A percentile compares a stretch with the other conserved stretches of the same genome.
Conservation (phyloP, 1,140 invertebrate species). For the Octopus sinensis region DNA sequence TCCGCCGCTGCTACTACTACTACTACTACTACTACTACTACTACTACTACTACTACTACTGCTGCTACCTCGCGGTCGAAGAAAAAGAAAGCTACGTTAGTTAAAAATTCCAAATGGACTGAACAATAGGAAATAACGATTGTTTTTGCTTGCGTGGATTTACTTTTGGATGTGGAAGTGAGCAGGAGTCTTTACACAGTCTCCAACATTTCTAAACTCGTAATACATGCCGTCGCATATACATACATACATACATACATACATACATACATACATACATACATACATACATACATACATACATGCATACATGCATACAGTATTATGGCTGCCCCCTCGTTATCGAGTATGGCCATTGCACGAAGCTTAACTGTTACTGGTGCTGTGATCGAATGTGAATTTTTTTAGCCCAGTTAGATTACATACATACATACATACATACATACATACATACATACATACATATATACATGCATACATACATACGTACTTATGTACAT, state of each 20-base stretch:
- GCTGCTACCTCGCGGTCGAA: not conserved
- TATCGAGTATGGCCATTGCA: too few relatives aligned
- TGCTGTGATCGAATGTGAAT: too few relatives aligned
- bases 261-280: conserved; percentile 15
- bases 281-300: conserved; percentile 19
- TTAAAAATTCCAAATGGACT: not conserved
- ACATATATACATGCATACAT: conserved; percentile 14
- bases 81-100: not conserved
- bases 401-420: too few relatives aligned
- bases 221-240: not conserved
- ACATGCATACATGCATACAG: conserved; percentile 12
- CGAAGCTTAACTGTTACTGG: too few relatives aligned
- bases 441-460: conserved; percentile 16
- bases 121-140: conserved; percentile 3
- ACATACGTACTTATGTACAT: conserved; percentile 15
- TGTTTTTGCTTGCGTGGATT: too few relatives aligned
- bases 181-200: too few relatives aligned
- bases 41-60: conserved; percentile 17
- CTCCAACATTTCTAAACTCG: too few relatives aligned
- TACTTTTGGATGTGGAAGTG: too few relatives aligned
- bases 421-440: conserved; percentile 3
- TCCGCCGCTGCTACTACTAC: not conserved
- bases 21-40: conserved; percentile 18
- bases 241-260: conserved; percentile 12
- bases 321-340: too few relatives aligned